Percentiles rank a stretch among this genome's conserved stretches.
phyloP scores from a whole-genome alignment of 2,113 vertebrate genomes.

The Dipodomys merriami region DNA sequence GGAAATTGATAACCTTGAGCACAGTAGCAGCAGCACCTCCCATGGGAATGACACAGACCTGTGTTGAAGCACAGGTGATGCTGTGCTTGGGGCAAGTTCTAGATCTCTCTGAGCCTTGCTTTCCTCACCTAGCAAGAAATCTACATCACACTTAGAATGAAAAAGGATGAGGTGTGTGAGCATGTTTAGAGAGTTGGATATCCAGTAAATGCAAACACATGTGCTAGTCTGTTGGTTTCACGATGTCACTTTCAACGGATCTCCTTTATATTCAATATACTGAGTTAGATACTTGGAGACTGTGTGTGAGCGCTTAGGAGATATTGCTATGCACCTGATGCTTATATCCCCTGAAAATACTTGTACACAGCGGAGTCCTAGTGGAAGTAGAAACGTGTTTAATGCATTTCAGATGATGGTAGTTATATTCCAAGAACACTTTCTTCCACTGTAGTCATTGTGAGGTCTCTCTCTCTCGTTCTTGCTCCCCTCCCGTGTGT shows the following conservation, averaged over 20 bases:
- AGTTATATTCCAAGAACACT: neutral
- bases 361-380: neutral
- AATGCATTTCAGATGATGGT: neutral
- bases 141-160: neutral
- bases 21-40: neutral
- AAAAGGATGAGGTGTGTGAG: neutral
- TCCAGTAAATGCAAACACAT: neutral
- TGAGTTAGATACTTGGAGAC: neutral
- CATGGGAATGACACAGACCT: no score
- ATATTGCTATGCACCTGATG: neutral
- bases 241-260: neutral
- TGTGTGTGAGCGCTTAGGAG: rapidly evolving
- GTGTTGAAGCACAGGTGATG: neutral
- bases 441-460: neutral
- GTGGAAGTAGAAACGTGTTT: neutral
- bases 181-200: neutral
- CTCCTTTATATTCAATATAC: neutral
- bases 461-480: neutral
- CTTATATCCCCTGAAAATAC: neutral
- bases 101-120: neutral
- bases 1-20: neutral
- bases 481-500: no score
- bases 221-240: neutral
- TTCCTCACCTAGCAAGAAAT: neutral
- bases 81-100: rapidly evolving